Evolutionary conservation across 1,140 invertebrate species (phyloP).

Genomic region (Bombus difficillimus): DNA sequence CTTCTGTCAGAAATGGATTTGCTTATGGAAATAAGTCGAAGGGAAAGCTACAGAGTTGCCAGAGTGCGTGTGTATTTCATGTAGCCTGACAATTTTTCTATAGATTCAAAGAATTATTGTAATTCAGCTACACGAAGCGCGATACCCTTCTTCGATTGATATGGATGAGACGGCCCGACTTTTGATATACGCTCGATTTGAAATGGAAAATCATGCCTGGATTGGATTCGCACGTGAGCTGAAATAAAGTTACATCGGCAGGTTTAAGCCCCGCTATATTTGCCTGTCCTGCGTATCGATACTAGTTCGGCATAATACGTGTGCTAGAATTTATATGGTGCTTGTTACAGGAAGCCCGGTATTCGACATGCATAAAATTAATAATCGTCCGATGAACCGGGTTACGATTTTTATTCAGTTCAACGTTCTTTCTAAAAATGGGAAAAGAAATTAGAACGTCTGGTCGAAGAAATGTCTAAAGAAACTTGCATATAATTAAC

Average conservation of each 20-base stretch:
- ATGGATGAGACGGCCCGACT: constrained; percentile 79
- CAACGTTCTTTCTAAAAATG: neutral
- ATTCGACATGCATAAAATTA: constrained; percentile 42
- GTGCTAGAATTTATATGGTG: constrained; percentile 52
- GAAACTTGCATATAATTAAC: neutral
- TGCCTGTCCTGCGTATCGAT: constrained; percentile 36
- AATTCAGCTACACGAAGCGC: constrained; percentile 42
- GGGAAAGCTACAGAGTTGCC: neutral
- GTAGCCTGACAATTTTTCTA: constrained; percentile 43
- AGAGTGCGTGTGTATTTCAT: neutral
- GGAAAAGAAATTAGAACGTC: neutral
- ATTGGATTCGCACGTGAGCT: constrained; percentile 81
- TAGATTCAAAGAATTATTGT: constrained; percentile 45
- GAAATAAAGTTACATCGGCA: constrained; percentile 74
- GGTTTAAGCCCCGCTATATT: constrained; percentile 32
- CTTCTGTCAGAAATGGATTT: neutral
- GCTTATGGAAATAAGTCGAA: neutral
- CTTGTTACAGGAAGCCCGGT: constrained; percentile 35
- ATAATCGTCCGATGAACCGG: constrained; percentile 1
- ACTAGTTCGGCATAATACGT: constrained; percentile 46
- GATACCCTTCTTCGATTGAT: constrained; percentile 76
- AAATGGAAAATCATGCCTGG: constrained; percentile 82
- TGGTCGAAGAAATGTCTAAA: neutral
- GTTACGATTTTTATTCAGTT: constrained; percentile 2
- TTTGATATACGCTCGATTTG: constrained; percentile 82